Evolutionary conservation across 2,113 vertebrate species (phyloP).

Genomic region (Oophaga pumilio): DNA sequence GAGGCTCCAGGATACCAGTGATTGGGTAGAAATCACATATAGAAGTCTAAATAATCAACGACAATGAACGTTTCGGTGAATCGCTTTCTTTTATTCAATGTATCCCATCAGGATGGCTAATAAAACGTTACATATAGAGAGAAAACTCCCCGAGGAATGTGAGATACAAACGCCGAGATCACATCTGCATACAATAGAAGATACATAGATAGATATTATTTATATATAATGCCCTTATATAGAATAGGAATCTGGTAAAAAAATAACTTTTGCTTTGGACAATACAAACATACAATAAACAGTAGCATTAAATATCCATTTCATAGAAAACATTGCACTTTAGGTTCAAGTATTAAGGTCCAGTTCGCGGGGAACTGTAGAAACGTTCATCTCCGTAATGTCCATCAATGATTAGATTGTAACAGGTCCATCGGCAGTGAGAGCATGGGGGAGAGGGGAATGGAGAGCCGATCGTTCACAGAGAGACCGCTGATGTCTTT

Average conservation of each 20-base stretch:
- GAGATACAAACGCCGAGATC: conserved; percentile 68
- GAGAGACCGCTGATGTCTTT: background rate
- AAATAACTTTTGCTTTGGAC: conserved; percentile 91
- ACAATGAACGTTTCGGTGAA: background rate
- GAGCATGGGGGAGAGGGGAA: background rate
- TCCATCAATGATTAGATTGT: background rate
- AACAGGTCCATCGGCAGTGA: conserved; percentile 42
- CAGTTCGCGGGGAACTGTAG: conserved; percentile 77
- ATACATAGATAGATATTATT: conserved; percentile 67
- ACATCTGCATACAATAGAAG: conserved; percentile 69
- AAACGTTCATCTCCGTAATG: conserved; percentile 64
- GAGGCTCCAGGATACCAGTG: background rate
- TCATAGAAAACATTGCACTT: conserved; percentile 92
- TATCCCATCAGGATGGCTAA: conserved; percentile 74
- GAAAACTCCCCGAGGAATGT: conserved; percentile 74
- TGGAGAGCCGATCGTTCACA: background rate
- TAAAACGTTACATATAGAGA: conserved; percentile 74
- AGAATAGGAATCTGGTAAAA: conserved; percentile 88
- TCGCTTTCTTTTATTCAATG: conserved; percentile 69
- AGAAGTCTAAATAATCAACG: background rate
- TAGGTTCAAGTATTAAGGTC: conserved; percentile 88
- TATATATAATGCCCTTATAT: conserved; percentile 90
- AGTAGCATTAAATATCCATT: conserved; percentile 85
- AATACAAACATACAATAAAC: conserved; percentile 75
- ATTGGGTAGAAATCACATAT: background rate